Base-by-base conservation (phyloP, 2,113 vertebrate species). In the Larimichthys polyactis region DNA sequence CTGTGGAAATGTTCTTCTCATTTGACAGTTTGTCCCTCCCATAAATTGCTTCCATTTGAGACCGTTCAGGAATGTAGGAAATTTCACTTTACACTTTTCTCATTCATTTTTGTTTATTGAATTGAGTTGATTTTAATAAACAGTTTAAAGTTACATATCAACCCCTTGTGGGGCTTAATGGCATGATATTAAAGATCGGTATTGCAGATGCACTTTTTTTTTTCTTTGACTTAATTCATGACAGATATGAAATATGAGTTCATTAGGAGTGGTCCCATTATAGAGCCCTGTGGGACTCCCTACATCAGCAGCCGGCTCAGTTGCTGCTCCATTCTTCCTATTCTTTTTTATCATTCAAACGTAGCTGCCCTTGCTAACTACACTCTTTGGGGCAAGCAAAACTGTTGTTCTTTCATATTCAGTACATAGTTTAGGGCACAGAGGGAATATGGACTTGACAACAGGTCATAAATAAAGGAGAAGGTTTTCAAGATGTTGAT, bases 391-490 rank as follows among this genome's bases (percentile, higher is more conserved):
- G 77, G 76, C 80, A 87, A 83, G 81, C 46, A 11, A 75, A 80
- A 46, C 89, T 95, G 94, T 94, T 94, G 89, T 92, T 95, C 76
- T 91, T 93, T 87, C 78, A 40, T 83, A 94, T 93, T 93, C 86
- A 91, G 83, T 63, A 82, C 93, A 95, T 95, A 94, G 85, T 94
- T 95, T 67, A 78, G 84, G 88, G 71, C 88, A 88, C 93, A 71
- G 62, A 65, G 94, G 94, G 93, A 93, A 86, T 90, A 82, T 63
- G 71, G 84, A 78, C 81, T 91, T 94, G 91, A 94, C 93, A 93
- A 87, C 81, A 65, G 90, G 85, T 93, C 94, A 93, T 94, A 94
- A 95, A 96, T 95, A 95, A 93, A 86, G 65, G 57, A 75, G 66
- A 92, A 71, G 63, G 69, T 90, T 88, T 91, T 93, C 90, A 92